Base-by-base conservation (phyloP, 2,113 vertebrate genomes). In the Eupsittula cactorum region DNA sequence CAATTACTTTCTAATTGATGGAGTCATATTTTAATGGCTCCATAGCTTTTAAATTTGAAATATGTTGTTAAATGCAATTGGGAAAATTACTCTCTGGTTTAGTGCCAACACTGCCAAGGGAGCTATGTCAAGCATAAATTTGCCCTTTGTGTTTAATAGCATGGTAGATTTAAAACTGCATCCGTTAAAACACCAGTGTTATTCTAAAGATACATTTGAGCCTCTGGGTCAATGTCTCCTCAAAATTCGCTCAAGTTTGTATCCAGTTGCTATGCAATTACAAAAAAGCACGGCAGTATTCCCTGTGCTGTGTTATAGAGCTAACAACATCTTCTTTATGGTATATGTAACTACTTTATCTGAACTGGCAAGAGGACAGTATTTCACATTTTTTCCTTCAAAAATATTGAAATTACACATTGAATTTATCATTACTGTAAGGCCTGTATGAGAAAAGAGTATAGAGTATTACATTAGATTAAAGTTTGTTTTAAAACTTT, bases 1-100 rank as follows among this genome's bases (percentile, higher is more conserved):
- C 76, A 93, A 96, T 95, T 97, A 77, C 79, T 82, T 94, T 46
- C 75, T 93, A 95, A 96, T 94, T 95, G 67, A 80, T 35, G 37
- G 25, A 90, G 68, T 95, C 75, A 83, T 92, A 88, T 92, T 90
- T 94, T 90, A 94, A 86, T 70, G 59, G 67, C 63, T 93, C 55
- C 55, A 42, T 16, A 25, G 53, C 60, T 94, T 96, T 90, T 91
- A 95, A 88, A 96, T 60, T 53, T 75, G 85, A 95, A 86, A 69
- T 77, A 53, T 6, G 79, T 24, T 94, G 86, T 74, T 95, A 80
- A 93, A 80, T 63, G 86, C 60, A 94, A 64, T 7, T 80, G 29
- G 33, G 63, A 49, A 93, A 81, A 96, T 86, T 83, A 74, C 60
- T 81, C 20, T 60, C 33, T 74, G 87, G 68, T 83, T 80, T 78